Conservation (phyloP, 2,113 vertebrate species). For the Xiphorhynchus elegans region DNA sequence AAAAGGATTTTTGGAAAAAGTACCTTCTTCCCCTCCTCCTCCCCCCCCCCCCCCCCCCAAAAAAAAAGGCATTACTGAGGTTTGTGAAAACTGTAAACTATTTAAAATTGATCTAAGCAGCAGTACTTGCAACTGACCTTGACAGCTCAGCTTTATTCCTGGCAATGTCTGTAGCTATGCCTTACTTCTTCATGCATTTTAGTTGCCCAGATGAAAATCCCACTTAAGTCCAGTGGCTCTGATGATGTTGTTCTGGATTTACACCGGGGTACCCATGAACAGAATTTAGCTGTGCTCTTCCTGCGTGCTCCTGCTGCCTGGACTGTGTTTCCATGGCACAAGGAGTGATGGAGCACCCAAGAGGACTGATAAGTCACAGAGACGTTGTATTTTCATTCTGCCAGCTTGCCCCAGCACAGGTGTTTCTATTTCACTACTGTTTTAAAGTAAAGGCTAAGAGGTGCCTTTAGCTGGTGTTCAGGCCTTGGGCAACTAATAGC, state of each 20-base stretch:
- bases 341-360: not conserved
- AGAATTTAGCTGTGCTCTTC: not conserved
- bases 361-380: not conserved
- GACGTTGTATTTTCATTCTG: not conserved
- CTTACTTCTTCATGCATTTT: not conserved
- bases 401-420: not conserved
- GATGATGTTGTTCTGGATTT: not conserved
- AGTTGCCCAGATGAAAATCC: conserved; percentile 13
- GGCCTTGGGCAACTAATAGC: not conserved
- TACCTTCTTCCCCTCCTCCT: too few species aligned
- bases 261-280: accelerated
- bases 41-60: not conserved
- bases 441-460: not conserved
- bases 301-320: not conserved
- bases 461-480: not conserved
- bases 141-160: not conserved
- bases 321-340: not conserved
- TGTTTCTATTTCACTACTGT: not conserved
- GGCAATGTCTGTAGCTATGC: not conserved
- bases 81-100: not conserved
- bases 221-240: not conserved
- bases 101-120: not conserved
- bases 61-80: not conserved
- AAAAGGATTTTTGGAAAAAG: not conserved
- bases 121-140: not conserved